Percentiles rank a stretch among this genome's conserved stretches.
phyloP scores from a whole-genome alignment of 2,888 invertebrate species.

The Helleia helle region DNA sequence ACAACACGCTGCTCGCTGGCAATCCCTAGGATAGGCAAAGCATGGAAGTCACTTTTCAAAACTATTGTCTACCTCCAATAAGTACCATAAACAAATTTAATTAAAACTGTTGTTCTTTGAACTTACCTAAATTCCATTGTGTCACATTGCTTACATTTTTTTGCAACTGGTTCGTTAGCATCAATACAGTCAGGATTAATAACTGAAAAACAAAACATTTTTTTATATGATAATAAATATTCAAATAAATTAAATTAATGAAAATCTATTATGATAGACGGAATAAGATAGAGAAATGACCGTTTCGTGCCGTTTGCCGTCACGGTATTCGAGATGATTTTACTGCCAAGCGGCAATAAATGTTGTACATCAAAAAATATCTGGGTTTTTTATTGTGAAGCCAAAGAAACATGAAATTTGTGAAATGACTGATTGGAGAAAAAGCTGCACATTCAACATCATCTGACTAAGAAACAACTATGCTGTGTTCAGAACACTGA shows the following conservation, averaged over 20 bases:
- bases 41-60: background rate
- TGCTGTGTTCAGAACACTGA: too few species aligned
- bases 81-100: background rate
- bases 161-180: constrained; percentile 22
- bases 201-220: constrained; percentile 32
- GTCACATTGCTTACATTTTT: constrained; percentile 39
- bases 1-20: constrained; percentile 2
- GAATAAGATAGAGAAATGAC: too few species aligned
- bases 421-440: too few species aligned
- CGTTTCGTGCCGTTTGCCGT: background rate
- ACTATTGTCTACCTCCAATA: background rate
- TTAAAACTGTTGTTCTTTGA: too few species aligned
- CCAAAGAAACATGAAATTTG: too few species aligned
- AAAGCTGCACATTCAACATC: too few species aligned
- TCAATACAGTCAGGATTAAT: constrained; percentile 23
- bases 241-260: too few species aligned
- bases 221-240: constrained; percentile 14
- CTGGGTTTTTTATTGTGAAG: too few species aligned
- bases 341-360: too few species aligned
- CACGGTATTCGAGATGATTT: too few species aligned
- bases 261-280: background rate
- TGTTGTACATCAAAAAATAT: too few species aligned
- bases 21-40: background rate
- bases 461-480: too few species aligned
- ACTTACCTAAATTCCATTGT: constrained; percentile 33